A percentile compares a stretch with the other conserved stretches of the same genome.
These are phyloP conservation scores for Xiphophorus birchmanni DNA, from an alignment of 2,797 vertebrate genomes.

Conservation along the genomic window DNA sequence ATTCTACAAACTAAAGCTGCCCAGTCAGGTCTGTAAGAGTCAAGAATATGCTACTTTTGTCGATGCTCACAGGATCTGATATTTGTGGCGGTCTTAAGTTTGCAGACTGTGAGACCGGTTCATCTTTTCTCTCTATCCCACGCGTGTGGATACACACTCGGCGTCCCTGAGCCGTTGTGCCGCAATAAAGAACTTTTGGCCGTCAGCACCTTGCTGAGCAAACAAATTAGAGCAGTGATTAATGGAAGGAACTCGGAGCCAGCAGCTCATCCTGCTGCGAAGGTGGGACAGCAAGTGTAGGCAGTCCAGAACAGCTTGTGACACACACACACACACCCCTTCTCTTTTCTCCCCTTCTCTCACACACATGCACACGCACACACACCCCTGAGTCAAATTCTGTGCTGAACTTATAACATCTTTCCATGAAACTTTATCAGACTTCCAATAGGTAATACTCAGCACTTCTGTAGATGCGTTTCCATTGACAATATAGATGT, in stretches of 20 bases:
- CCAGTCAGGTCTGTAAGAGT: not conserved
- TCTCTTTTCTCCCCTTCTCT: not conserved
- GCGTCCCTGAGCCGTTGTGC: conserved; percentile 41
- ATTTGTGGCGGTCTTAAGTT: not conserved
- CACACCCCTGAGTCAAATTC: not conserved
- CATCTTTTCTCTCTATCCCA: conserved; percentile 7
- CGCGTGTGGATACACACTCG: conserved; percentile 13
- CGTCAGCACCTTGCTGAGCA: conserved; percentile 76
- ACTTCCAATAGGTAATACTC: not conserved
- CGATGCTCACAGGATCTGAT: not conserved
- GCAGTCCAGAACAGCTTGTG: conserved; percentile 47
- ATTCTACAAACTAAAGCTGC: not conserved
- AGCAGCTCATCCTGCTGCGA: conserved; percentile 71
- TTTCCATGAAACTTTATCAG: not conserved
- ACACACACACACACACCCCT: not conserved
- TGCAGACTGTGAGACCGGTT: not conserved
- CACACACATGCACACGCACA: conserved; percentile 14
- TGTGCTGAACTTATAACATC: not conserved
- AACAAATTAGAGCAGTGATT: conserved; percentile 83
- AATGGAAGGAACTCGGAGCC: conserved; percentile 76
- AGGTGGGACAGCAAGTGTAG: conserved; percentile 53
- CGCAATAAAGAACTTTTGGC: conserved; percentile 71
- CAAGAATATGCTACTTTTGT: not conserved
- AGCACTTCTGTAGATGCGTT: not conserved
- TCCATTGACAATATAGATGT: no score